phyloP scores from a whole-genome alignment of 2,888 invertebrate species.

The Chymomyza procnemis region DNA sequence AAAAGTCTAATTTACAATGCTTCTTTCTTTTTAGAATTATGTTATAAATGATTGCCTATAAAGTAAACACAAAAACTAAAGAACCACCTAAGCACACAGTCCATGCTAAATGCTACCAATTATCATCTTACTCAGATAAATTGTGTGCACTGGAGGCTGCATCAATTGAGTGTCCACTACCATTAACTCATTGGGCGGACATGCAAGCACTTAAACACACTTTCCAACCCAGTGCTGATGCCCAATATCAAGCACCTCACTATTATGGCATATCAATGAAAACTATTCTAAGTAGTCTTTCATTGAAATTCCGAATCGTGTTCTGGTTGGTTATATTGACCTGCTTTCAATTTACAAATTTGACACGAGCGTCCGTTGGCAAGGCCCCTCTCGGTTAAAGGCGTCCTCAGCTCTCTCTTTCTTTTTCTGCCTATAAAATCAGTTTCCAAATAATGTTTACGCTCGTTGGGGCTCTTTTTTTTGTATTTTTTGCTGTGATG shows the following conservation, averaged over 20 bases:
- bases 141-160: not conserved
- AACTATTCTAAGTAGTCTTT: not conserved
- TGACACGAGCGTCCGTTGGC: conserved; percentile 14
- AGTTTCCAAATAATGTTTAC: not conserved
- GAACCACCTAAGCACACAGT: no score
- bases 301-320: not conserved
- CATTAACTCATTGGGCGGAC: no score
- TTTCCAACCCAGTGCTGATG: not conserved
- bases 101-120: not conserved
- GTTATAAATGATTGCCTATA: no score
- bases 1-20: no score
- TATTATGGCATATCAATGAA: not conserved
- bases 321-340: conserved; percentile 27
- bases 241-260: not conserved
- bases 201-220: not conserved
- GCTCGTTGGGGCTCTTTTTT: not conserved
- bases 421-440: not conserved
- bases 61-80: not conserved
- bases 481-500: not conserved
- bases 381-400: not conserved
- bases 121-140: not conserved
- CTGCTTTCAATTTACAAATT: conserved; percentile 45
- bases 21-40: no score
- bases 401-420: no score
- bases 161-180: not conserved